Base-by-base conservation (phyloP, 2,888 invertebrate genomes). In the Neria commutata region DNA sequence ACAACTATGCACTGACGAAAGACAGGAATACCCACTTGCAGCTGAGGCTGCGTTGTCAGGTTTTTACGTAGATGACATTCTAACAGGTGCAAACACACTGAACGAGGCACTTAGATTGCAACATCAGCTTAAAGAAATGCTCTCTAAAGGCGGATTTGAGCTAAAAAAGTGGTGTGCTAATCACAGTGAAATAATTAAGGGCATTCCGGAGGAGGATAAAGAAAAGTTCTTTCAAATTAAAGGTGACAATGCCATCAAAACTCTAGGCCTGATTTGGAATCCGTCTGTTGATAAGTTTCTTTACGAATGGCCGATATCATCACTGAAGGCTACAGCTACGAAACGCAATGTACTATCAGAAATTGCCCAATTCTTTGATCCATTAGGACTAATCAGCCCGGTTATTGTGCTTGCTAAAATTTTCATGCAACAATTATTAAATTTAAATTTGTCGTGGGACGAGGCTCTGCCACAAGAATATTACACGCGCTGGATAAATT, bases 261-360 rank as follows among this genome's bases (percentile, higher is more conserved):
- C 54, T 4, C 47, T 61, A 26, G 61, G 54, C 1, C 16, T 61
- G 5, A 33, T 47, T n/a, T 61, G 58, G 48, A 24, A 55, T 11
- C 46, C 58, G 14, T 16, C 5, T 3, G 17, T 3, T 10, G 58
- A 57, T n/a, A 37, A 24, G 11, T 59, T 62, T n/a, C 47, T 23
- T 14, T 58, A 48, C 14, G 47, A 47, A 3, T 42, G 58, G 16
- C 11, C 10, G 1, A 25, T 58, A 37, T 17, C 47, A 45, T 47
- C 54, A 14, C 48, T 53, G 17, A 4, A 52, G 5, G 26, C n/a
- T 2, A 42, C 3, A 6, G 16, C 24, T 17, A 47, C 53, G 3
- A 56, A 60, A 21, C 42, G 53, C 3, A 14, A 24, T 4, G 49
- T 60, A 8, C 26, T 57, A 16, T 49, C 49, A 29, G 49, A 49